phyloP scores from a whole-genome alignment of 1,140 invertebrate genomes.

The Procambarus clarkii region DNA sequence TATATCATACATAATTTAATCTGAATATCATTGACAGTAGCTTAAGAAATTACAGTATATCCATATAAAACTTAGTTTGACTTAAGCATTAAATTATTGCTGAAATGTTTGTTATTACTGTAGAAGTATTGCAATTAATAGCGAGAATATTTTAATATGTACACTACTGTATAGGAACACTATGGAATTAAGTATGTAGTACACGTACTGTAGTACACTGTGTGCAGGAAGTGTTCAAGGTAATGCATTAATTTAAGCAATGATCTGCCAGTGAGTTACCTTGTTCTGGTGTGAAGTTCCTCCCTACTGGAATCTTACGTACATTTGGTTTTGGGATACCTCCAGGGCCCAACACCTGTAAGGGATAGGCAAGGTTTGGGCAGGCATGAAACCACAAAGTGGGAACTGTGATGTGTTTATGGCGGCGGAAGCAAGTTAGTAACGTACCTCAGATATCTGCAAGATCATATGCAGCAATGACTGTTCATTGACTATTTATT shows the following conservation, averaged over 20 bases:
- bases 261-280: slow-evolving; percentile 24
- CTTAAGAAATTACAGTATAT: not conserved
- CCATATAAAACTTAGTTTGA: too few relatives aligned
- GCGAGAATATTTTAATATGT: too few relatives aligned
- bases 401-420: too few relatives aligned
- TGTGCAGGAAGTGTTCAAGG: not conserved
- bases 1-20: not conserved
- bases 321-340: slow-evolving; percentile 51
- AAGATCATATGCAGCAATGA: too few relatives aligned
- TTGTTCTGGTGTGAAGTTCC: slow-evolving; percentile 64
- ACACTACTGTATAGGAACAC: too few relatives aligned
- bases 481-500: too few relatives aligned
- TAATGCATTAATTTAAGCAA: not conserved
- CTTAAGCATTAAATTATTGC: too few relatives aligned
- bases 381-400: not conserved
- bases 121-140: not conserved
- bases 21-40: not conserved
- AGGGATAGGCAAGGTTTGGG: not conserved
- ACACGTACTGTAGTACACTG: not conserved
- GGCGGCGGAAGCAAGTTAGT: too few relatives aligned
- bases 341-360: slow-evolving; percentile 64
- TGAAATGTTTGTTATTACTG: too few relatives aligned
- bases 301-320: slow-evolving; percentile 22
- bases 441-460: too few relatives aligned
- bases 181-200: too few relatives aligned